Base-by-base conservation (phyloP, 2,888 invertebrate genomes). In the Digitonthophagus gazella region DNA sequence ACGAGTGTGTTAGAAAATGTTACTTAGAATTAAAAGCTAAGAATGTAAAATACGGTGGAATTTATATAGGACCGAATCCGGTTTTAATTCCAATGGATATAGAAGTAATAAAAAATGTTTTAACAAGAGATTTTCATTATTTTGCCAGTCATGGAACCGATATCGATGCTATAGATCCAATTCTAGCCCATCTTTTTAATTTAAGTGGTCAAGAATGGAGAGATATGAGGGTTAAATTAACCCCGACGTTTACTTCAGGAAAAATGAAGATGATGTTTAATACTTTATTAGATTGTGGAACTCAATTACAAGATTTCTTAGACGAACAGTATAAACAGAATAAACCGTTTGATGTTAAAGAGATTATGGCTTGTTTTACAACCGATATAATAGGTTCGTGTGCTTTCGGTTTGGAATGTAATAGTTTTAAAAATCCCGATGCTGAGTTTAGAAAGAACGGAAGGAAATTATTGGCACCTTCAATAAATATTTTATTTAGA, bases 401-500 rank as follows among this genome's bases (percentile, higher is more conserved):
- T 67, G 88, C 86, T 11, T 88, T 89, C 75, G 89, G 88, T 85
- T n/a, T n/a, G n/a, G n/a, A n/a, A n/a, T n/a, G n/a, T n/a, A n/a
- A n/a, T n/a, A n/a, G n/a, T n/a, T n/a, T n/a, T n/a, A n/a, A n/a
- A n/a, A n/a, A n/a, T n/a, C n/a, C n/a, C n/a, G n/a, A n/a, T n/a
- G n/a, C n/a, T 0, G 84, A 85, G 69, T 88, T 89, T 77, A 64
- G 74, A 15, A 56, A 70, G 22, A 75, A 74, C 64, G 76, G 78
- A 1, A 72, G 69, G 55, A 71, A 65, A 14, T 67, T 20, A 22
- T 69, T 0, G 71, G 55, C 1, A 20, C 58, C 1, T 65, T 70
- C 11, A 14, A 74, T 6, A 57, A 70, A 4, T 44, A 73, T 8
- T 18, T 71, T 1, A 55, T 76, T 14, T 77, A 77, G 0, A 69